A percentile compares a stretch with the other conserved stretches of the same genome.
Conservation (phyloP, 2,888 invertebrate genomes). For the Trilocha varians region DNA sequence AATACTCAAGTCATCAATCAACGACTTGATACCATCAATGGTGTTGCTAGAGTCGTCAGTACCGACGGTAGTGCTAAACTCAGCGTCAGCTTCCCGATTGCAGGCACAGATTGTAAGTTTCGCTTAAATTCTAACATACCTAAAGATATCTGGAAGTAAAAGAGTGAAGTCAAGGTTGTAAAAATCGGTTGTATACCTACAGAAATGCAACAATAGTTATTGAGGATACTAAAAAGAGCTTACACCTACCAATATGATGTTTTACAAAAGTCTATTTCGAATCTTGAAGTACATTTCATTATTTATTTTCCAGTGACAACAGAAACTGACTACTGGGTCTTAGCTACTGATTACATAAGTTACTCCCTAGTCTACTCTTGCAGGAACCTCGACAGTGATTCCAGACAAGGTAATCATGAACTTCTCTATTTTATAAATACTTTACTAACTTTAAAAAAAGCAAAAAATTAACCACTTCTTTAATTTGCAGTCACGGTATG, state of each 20-base stretch:
- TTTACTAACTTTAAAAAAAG: background rate
- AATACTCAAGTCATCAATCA: slow-evolving; percentile 57
- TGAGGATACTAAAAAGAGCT: no score
- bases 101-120: slow-evolving; percentile 49
- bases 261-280: background rate
- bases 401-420: slow-evolving; percentile 54
- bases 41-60: slow-evolving; percentile 48
- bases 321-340: slow-evolving; percentile 69
- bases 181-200: no score
- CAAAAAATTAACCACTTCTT: background rate
- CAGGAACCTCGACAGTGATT: slow-evolving; percentile 52
- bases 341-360: slow-evolving; percentile 76
- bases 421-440: background rate
- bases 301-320: slow-evolving; percentile 23
- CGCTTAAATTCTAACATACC: background rate
- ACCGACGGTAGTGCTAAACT: slow-evolving; percentile 66
- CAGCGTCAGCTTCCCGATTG: slow-evolving; percentile 69
- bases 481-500: slow-evolving; percentile 37
- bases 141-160: background rate
- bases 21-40: slow-evolving; percentile 61
- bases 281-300: background rate
- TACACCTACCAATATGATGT: background rate
- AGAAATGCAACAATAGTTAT: no score
- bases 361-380: slow-evolving; percentile 80
- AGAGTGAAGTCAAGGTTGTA: no score